Percentiles rank a stretch among this genome's conserved stretches.
phyloP scores from a whole-genome alignment of 1,140 invertebrate species.

The Thaumatotibia leucotreta region DNA sequence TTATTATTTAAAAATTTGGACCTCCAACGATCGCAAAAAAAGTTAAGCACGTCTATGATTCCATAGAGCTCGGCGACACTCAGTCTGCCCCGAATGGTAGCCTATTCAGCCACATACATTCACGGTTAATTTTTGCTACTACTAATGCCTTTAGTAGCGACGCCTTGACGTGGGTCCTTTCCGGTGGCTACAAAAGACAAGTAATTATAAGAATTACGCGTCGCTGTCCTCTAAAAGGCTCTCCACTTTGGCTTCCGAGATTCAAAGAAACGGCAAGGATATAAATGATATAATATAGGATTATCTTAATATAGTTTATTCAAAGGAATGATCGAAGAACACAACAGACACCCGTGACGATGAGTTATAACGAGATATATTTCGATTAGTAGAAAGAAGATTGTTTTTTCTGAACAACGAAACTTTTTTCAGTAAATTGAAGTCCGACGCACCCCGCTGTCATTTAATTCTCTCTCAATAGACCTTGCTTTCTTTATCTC shows the following conservation, averaged over 20 bases:
- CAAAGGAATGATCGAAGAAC: constrained; percentile 20
- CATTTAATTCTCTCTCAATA: constrained; percentile 36
- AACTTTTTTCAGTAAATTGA: constrained; percentile 31
- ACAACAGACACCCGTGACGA: constrained; percentile 16
- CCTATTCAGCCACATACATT: constrained; percentile 29
- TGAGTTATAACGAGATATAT: constrained; percentile 19
- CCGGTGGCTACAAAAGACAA: constrained; percentile 57
- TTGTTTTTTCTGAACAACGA: constrained; percentile 23
- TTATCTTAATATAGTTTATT: constrained; percentile 56
- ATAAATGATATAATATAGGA: constrained; percentile 47
- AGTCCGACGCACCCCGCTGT: constrained; percentile 45
- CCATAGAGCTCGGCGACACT: constrained; percentile 38
- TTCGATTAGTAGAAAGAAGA: constrained; percentile 10
- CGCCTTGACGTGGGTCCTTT: constrained; percentile 61
- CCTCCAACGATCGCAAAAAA: constrained; percentile 22
- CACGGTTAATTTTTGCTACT: constrained; percentile 41
- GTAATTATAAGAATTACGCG: constrained; percentile 65
- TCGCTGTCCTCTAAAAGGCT: constrained; percentile 37
- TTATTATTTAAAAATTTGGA: neutral
- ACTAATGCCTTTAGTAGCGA: constrained; percentile 61
- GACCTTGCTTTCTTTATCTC: constrained; percentile 15
- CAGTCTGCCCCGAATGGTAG: constrained; percentile 46
- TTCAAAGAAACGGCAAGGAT: constrained; percentile 52
- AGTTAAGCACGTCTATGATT: constrained; percentile 17
- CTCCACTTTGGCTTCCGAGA: constrained; percentile 58